Base-by-base conservation (phyloP, 2,113 vertebrate species). In the Hemibagrus wyckioides region DNA sequence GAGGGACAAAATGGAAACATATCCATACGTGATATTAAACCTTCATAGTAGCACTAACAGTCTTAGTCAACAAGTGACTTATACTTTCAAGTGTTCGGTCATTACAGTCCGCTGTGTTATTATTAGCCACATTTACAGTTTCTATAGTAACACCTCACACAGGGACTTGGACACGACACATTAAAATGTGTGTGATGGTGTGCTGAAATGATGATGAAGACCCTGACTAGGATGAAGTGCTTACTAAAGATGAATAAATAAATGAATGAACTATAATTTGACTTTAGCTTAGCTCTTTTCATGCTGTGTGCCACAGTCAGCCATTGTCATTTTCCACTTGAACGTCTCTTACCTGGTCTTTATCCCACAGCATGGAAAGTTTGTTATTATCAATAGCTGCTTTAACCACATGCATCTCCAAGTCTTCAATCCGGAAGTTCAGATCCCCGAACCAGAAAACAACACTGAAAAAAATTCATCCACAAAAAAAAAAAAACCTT, bases 371-470 rank as follows among this genome's bases (percentile, higher is more conserved):
- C 85, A 97, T 92, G 84, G 96, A 95, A 36, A 99, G 94, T 87
- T 97, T 97, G 86, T 96, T 96, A 92, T 94, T 97, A 90, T 99
- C 98, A 0, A 99, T 97, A 89, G 98, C 97, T 1, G 96, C 96
- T 92, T 99, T 99, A 92, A 99, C 97, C 83, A 97, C 97, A 65
- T 97, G 97, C 85, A 97, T 96, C 88, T 99, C 98, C 0, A 97
- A 96, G 91, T 97, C 98, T 86, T 99, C 98, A 0, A 99, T 99
- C 25, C 98, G 97, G 91, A 99, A 99, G 91, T 99, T 99, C 89
- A 99, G 94, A 91, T 99, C 98, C 75, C 98, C 98, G 75, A 99
- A 98, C 98, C 98, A 99, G 94, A 99, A 99, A 67, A 99, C 96
- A 0, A 99, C 95, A 90, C 98, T 99, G 93, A 71, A 85, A 88